Conservation (phyloP, 2,888 invertebrate species). For the Drosophila mercatorum region DNA sequence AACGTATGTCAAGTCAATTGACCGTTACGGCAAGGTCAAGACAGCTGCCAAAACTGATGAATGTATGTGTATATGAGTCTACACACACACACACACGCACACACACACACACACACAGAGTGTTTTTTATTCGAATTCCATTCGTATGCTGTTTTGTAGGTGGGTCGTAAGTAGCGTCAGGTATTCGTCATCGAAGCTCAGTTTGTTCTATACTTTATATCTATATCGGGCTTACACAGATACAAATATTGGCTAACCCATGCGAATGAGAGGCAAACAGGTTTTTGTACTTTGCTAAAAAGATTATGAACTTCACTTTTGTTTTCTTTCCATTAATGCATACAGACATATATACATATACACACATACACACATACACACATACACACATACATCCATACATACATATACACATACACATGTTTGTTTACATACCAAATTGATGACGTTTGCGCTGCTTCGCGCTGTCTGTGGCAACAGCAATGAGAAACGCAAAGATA, state of each 20-base stretch:
- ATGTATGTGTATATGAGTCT: neutral
- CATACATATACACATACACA: neutral
- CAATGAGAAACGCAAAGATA: conserved; percentile 21
- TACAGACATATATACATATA: neutral
- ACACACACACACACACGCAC: neutral
- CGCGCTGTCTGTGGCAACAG: conserved; percentile 31
- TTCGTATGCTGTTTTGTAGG: conserved; percentile 45
- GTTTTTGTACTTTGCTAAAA: conserved; percentile 43
- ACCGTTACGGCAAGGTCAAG: conserved; percentile 48
- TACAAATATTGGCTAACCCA: conserved; percentile 9
- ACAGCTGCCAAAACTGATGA: conserved; percentile 34
- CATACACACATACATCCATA: neutral
- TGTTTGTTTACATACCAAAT: conserved; percentile 15
- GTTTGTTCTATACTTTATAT: conserved; percentile 32
- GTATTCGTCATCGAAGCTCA: conserved; percentile 46
- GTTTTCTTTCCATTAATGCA: conserved; percentile 46
- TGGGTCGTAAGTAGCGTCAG: conserved; percentile 36
- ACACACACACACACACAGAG: neutral
- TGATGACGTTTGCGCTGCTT: conserved; percentile 53
- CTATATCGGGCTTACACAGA: conserved; percentile 32
- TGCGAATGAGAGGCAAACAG: conserved; percentile 38
- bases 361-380: too few species aligned
- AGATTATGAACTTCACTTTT: conserved; percentile 66
- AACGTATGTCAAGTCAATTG: conserved; percentile 37
- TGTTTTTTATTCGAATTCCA: conserved; percentile 32